Base-by-base conservation (phyloP, 2,797 vertebrate genomes). In the Sebastiscus tertius region DNA sequence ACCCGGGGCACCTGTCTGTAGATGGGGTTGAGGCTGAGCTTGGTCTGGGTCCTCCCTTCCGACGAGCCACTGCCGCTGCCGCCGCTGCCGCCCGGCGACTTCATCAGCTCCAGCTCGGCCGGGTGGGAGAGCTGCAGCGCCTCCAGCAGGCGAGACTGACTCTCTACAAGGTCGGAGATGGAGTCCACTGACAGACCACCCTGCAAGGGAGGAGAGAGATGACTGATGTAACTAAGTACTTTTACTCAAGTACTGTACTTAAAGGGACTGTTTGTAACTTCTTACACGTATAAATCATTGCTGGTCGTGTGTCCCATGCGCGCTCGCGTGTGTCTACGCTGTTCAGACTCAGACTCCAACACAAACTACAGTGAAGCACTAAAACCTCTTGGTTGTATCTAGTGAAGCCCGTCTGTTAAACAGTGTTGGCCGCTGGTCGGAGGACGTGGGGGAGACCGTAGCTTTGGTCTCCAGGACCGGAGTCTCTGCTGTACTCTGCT, bases 11-110 rank as follows among this genome's bases (percentile, higher is more conserved):
- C 97, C 92, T 99, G 98, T 20, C 96, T 93, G 92, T 92, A 96
- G 91, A 99, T 95, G 58, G 97, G 97, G 91, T 99, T 99, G 72
- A 99, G 96, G 90, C 97, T 98, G 79, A 98, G 92, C 22, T 90
- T 94, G 90, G 88, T 94, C 77, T 96, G 97, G 5, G 89, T 93
- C 34, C 94, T 93, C 31, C 95, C 95, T 3, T 91, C 91, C 0
- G 90, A 74, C 0, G 89, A 81, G 13, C 78, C 24, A 3, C 39
- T 9, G 31, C 78, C n/a, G 4, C 39, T 9, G 22, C 77, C 27
- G 27, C 27, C 2, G 26, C 26, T 27, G 27, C 36, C 83, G 1
- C 88, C 75, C 6, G 92, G 59, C 0, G 95, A 86, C 79, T 97
- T 95, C 87, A 92, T 95, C 5, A 95, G 88, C 39, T 95, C 93